Percentiles rank a stretch among this genome's conserved stretches.
Evolutionary conservation across 2,888 invertebrate species (phyloP).

Genomic region (Syrphus vitripennis): DNA sequence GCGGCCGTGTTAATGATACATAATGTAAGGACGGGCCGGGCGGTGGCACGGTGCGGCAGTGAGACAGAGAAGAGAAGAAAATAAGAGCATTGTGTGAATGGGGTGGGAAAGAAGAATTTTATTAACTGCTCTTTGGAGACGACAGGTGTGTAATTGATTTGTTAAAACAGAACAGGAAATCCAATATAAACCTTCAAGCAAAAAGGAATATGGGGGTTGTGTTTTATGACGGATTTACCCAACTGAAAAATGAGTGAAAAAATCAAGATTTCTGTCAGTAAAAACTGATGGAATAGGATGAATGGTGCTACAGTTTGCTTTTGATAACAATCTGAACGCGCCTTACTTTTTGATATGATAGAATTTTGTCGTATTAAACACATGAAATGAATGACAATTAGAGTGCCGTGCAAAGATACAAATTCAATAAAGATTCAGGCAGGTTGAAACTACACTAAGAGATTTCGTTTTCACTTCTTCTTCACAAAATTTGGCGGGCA

Average conservation of each 20-base stretch:
- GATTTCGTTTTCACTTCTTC: no score
- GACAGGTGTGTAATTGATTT: constrained; percentile 66
- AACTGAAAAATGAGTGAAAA: no score
- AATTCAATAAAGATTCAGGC: no score
- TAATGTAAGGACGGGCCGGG: neutral
- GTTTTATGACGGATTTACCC: neutral
- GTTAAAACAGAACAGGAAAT: constrained; percentile 48
- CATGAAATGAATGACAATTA: no score
- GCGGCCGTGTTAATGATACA: constrained; percentile 18
- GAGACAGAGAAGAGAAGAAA: neutral
- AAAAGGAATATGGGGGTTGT: neutral
- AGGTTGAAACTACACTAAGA: no score
- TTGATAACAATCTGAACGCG: no score
- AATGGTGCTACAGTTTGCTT: no score
- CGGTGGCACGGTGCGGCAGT: neutral
- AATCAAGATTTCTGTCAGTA: neutral
- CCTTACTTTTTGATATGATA: no score
- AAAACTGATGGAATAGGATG: neutral
- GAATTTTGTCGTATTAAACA: no score
- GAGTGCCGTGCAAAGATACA: no score
- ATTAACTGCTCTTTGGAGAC: constrained; percentile 17
- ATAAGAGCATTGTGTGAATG: neutral
- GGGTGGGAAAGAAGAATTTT: constrained; percentile 34
- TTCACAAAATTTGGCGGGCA: no score
- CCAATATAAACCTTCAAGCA: constrained; percentile 1